phyloP scores from a whole-genome alignment of 1,140 invertebrate genomes.

The Lerema accius region DNA sequence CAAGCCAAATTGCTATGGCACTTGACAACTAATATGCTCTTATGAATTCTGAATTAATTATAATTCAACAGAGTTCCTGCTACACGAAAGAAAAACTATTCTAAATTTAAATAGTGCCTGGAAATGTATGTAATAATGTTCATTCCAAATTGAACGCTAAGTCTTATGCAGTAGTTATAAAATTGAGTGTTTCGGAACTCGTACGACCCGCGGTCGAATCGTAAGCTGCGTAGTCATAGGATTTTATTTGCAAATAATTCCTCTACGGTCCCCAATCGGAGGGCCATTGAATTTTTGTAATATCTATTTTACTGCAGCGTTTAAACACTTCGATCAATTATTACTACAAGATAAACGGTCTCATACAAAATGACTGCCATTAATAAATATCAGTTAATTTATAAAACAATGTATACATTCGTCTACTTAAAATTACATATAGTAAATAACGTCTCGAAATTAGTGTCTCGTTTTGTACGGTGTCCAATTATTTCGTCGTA shows the following conservation, averaged over 20 bases:
- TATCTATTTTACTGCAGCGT: conserved; percentile 38
- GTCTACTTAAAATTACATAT: too few relatives aligned
- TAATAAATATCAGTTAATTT: too few relatives aligned
- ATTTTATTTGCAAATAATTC: conserved; percentile 25
- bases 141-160: background rate
- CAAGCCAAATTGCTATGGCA: too few relatives aligned
- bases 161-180: background rate
- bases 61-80: too few relatives aligned
- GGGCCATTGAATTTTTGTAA: conserved; percentile 32
- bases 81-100: background rate
- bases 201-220: background rate
- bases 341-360: background rate
- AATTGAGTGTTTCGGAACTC: conserved; percentile 1
- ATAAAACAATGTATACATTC: too few relatives aligned
- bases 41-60: too few relatives aligned
- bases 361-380: too few relatives aligned
- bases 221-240: conserved; percentile 5
- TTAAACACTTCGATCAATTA: background rate
- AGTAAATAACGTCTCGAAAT: too few relatives aligned
- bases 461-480: background rate
- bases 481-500: background rate
- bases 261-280: background rate
- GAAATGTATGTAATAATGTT: too few relatives aligned
- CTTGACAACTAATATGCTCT: too few relatives aligned
- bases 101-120: too few relatives aligned